Percentiles rank a stretch among this genome's conserved stretches.
Evolutionary conservation across 2,888 invertebrate species (phyloP).

Genomic region (Limnephilus rhombicus): DNA sequence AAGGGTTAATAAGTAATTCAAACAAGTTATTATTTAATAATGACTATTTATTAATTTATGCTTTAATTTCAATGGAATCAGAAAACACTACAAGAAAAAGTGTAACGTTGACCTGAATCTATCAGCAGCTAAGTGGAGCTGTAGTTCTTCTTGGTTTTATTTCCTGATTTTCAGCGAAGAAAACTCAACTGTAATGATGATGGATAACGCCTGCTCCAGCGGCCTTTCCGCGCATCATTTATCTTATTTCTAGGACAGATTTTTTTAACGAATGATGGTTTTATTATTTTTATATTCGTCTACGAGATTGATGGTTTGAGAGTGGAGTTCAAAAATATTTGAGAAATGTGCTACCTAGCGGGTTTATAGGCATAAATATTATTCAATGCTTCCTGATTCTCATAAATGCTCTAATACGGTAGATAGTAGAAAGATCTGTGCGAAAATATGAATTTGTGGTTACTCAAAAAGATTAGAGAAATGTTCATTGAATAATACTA

Average conservation of each 20-base stretch:
- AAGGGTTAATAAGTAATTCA: neutral
- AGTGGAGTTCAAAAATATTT: neutral
- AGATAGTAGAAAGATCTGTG: neutral
- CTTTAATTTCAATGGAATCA: neutral
- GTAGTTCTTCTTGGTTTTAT: neutral
- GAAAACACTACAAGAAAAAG: neutral
- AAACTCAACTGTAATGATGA: slow-evolving; percentile 1
- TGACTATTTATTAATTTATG: neutral
- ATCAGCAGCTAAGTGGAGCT: neutral
- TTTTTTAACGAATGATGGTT: neutral
- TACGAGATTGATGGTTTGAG: neutral
- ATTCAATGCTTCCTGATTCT: neutral
- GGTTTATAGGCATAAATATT: no score
- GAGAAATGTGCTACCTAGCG: neutral
- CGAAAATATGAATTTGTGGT: neutral
- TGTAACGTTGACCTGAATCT: neutral
- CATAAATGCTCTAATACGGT: neutral
- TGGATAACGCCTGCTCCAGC: neutral
- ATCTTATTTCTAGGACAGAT: neutral
- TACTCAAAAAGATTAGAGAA: no score
- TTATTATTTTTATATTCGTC: slow-evolving; percentile 1
- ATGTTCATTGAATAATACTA: no score
- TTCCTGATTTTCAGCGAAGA: neutral
- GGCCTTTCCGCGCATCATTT: neutral
- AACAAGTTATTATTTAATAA: neutral